phyloP scores from a whole-genome alignment of 2,113 vertebrate species.

The Agelaius tricolor region DNA sequence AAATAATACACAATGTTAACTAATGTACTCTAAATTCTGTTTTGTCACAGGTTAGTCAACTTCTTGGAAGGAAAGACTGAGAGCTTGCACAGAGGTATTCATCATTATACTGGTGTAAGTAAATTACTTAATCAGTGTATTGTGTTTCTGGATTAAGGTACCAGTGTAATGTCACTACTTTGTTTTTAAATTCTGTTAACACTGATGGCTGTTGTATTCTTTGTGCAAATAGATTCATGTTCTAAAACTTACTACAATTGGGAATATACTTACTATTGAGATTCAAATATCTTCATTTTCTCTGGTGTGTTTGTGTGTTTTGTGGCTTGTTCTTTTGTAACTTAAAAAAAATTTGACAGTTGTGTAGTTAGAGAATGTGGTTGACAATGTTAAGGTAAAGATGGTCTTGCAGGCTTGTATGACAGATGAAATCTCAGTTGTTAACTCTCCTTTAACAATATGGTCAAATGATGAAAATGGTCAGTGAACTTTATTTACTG shows the following conservation, averaged over 20 bases:
- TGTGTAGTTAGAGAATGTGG: not conserved
- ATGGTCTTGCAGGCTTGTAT: not conserved
- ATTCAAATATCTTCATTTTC: not conserved
- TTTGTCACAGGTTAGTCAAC: slow-evolving; percentile 78
- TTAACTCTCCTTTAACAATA: not conserved
- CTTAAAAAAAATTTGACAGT: not conserved
- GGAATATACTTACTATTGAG: not conserved
- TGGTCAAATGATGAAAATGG: not conserved
- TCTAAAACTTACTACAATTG: not conserved
- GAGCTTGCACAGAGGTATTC: slow-evolving; percentile 85
- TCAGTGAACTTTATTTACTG: not conserved
- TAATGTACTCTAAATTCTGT: not conserved
- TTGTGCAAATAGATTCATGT: not conserved
- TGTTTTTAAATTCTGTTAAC: not conserved
- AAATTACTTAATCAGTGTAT: slow-evolving; percentile 14
- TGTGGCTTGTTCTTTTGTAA: not conserved
- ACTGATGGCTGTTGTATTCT: not conserved
- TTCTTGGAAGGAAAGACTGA: slow-evolving; percentile 90
- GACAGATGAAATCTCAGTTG: not conserved
- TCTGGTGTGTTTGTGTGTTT: not conserved
- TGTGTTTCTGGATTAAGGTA: not conserved
- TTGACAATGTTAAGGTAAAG: not conserved
- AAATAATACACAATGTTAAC: not conserved
- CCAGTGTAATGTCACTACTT: not conserved
- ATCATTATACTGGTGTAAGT: slow-evolving; percentile 93